These are phyloP conservation scores for Pandion haliaetus DNA, from an alignment of 2,113 vertebrate genomes.

Conservation along the genomic window DNA sequence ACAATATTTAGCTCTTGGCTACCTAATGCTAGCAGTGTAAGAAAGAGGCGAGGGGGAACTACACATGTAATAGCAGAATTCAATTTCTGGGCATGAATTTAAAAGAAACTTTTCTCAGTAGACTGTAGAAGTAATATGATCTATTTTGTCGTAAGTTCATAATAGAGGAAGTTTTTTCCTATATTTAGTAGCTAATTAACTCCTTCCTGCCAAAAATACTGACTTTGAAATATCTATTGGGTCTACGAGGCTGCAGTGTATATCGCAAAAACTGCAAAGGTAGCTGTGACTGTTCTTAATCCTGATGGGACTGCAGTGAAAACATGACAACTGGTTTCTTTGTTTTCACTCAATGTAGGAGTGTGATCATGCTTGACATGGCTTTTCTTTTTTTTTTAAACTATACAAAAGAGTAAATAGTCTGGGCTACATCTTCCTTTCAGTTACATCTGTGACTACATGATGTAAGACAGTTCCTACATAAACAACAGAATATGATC, in stretches of 20 bases:
- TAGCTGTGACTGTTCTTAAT: neutral
- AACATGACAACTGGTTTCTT: neutral
- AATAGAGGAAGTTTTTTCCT: neutral
- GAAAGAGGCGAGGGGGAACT: neutral
- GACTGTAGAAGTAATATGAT: neutral
- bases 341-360: neutral
- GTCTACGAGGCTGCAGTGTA: neutral
- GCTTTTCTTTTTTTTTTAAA: neutral
- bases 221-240: neutral
- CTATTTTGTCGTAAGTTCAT: neutral
- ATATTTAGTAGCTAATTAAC: neutral
- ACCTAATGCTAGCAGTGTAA: neutral
- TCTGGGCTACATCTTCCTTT: neutral
- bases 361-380: neutral
- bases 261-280: neutral
- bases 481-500: neutral
- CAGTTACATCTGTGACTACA: neutral
- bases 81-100: neutral
- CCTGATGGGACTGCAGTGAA: neutral
- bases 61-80: rapidly evolving
- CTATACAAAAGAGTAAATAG: neutral
- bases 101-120: neutral
- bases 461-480: neutral
- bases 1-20: neutral
- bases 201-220: neutral